Evolutionary conservation across 2,113 vertebrate species (phyloP).

Genomic region (Mohoua ochrocephala): DNA sequence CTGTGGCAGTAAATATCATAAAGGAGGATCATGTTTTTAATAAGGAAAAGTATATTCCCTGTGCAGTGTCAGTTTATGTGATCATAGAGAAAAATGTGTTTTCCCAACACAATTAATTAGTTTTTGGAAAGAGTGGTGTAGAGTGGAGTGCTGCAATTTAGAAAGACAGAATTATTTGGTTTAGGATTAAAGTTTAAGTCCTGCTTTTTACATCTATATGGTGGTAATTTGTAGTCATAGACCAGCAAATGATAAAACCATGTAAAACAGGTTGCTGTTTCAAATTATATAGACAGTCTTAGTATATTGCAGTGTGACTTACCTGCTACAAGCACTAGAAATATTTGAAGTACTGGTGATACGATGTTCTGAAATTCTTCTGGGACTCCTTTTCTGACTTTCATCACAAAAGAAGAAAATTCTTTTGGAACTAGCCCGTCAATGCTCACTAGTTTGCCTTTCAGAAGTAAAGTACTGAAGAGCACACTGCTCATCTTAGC

Average conservation of each 20-base stretch:
- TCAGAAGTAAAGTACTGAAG: neutral
- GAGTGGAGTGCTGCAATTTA: neutral
- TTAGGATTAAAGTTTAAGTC: neutral
- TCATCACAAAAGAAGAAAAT: neutral
- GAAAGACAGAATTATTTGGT: neutral
- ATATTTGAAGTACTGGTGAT: neutral
- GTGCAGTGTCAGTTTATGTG: neutral
- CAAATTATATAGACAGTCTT: neutral
- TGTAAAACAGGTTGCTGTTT: neutral
- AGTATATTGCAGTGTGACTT: neutral
- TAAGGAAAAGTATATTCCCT: neutral
- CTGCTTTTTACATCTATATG: neutral
- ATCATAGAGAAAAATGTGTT: neutral
- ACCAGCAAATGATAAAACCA: neutral
- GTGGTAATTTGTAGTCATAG: neutral
- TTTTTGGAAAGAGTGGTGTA: neutral
- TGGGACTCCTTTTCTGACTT: neutral
- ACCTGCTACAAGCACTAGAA: neutral
- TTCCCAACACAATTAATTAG: neutral
- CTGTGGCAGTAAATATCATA: neutral
- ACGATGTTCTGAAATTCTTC: rapidly evolving
- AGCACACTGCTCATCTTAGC: neutral
- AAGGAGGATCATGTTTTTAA: neutral
- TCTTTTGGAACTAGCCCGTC: neutral
- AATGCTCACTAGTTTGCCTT: neutral